A percentile compares a stretch with the other conserved stretches of the same genome.
phyloP scores from a whole-genome alignment of 2,113 vertebrate genomes.

The Heptranchias perlo region DNA sequence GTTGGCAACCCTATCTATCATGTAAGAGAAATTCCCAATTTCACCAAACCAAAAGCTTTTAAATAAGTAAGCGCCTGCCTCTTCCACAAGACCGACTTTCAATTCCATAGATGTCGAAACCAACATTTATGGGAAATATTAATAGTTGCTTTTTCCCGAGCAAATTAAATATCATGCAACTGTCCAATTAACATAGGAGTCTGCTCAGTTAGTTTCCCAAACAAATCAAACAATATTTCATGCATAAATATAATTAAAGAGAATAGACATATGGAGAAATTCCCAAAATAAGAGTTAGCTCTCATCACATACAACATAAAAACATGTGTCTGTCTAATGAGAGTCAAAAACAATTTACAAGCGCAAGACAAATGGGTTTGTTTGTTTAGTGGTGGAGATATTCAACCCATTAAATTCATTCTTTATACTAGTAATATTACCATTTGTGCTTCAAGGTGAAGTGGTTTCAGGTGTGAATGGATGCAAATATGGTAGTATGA shows the following conservation, averaged over 20 bases:
- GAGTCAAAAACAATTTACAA: no score
- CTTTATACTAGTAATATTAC: background rate
- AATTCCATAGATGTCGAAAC: background rate
- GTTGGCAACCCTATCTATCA: no score
- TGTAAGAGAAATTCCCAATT: background rate
- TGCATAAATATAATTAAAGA: background rate
- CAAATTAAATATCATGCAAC: background rate
- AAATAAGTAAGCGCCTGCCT: background rate
- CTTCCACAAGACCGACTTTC: background rate
- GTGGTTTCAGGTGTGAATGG: background rate
- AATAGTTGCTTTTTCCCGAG: background rate
- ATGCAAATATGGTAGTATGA: background rate
- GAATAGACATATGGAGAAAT: no score
- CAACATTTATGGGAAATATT: background rate
- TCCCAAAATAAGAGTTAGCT: no score
- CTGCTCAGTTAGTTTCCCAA: background rate
- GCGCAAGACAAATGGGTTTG: background rate
- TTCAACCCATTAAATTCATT: background rate
- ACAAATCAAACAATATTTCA: background rate
- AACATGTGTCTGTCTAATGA: no score
- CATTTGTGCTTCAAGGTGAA: background rate
- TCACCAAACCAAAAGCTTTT: background rate
- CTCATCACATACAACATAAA: no score
- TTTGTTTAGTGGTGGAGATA: background rate
- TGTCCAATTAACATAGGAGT: background rate